Base-by-base conservation (phyloP, 1,140 invertebrate genomes). In the Heliconius eleuchia region DNA sequence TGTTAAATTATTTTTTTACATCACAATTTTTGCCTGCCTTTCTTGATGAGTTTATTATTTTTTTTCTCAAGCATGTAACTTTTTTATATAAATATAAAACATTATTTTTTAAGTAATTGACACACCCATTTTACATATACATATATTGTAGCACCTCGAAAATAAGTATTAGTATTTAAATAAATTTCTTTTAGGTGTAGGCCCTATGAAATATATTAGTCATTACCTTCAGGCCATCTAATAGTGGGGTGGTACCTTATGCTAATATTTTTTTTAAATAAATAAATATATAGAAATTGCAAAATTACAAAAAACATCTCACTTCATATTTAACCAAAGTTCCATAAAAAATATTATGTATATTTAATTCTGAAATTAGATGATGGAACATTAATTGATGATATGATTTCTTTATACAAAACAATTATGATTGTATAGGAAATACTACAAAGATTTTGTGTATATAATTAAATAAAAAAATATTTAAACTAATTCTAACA, bases 401-500 rank as follows among this genome's bases (percentile, higher is more conserved):
- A 27, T 66, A 66, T 66, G 60, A 66, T 66, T 30, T 66, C 27
- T 66, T 66, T 66, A 66, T 66, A 66, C 27, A 66, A 66, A 66
- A 23, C 16, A 66, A 52, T 66, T 66, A 66, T 66, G 27, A 23
- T 66, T 66, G 60, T 66, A 66, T 66, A 66, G 60, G 27, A 66
- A 30, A 66, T 16, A 27, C 60, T 66, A 66, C 60, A 66, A 66
- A 66, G 27, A 66, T 66, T 66, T 66, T 66, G 27, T 66, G 60
- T 66, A 30, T 66, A 66, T 37, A 74, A 70, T 71, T 74, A 78
- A 78, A 71, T 37, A 79, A 78, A 66, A 46, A 71, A 80, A 55
- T 52, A 73, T 81, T 81, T 60, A 75, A 42, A 78, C 52, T 79
- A 74, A 87, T 91, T 91, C 89, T 89, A 92, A 92, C 89, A 92